Conservation (phyloP, 1,140 invertebrate genomes). For the Lutraria rhynchaena region DNA sequence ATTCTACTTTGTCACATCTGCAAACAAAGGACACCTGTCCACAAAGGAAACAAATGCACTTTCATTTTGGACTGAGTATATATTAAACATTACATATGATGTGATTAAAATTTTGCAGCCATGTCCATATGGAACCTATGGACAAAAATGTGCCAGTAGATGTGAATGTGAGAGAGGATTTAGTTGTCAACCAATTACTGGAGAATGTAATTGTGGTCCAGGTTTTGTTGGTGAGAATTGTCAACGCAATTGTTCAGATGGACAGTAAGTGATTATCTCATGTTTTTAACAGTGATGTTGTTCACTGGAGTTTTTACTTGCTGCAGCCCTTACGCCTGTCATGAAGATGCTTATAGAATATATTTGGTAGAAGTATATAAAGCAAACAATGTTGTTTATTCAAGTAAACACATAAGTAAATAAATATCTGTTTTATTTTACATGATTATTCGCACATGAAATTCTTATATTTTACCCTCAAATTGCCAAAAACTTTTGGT, state of each 20-base stretch:
- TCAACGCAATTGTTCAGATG: conserved; percentile 62
- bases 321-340: background rate
- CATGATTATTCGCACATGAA: background rate
- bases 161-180: conserved; percentile 83
- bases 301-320: background rate
- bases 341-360: background rate
- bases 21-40: too few relatives aligned
- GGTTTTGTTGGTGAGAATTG: conserved; percentile 89
- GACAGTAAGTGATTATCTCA: conserved; percentile 67
- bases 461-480: background rate
- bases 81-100: too few relatives aligned
- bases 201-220: conserved; percentile 91
- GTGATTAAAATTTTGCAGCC: conserved; percentile 32
- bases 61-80: too few relatives aligned
- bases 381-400: background rate
- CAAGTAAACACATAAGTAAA: background rate
- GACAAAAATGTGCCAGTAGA: conserved; percentile 55
- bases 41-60: too few relatives aligned
- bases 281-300: conserved; percentile 10
- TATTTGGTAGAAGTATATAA: background rate
- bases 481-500: background rate
- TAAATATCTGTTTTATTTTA: background rate
- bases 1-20: too few relatives aligned
- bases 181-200: conserved; percentile 84
- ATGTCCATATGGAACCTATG: conserved; percentile 67